Evolutionary conservation across 2,113 vertebrate species (phyloP).

Genomic region (Neolamprologus kungweensis): DNA sequence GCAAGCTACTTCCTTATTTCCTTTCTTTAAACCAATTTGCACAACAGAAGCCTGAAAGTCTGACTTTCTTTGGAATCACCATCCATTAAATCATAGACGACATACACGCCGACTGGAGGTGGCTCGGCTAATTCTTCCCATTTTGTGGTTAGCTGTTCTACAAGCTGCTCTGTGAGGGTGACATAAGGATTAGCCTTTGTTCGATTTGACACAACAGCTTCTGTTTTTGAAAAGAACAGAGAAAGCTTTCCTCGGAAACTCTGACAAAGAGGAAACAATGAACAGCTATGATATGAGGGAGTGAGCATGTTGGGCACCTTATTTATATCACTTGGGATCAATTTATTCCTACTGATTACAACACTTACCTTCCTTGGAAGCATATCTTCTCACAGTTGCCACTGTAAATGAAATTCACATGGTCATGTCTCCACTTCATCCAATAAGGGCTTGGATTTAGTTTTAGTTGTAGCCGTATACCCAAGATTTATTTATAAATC

Average conservation of each 20-base stretch:
- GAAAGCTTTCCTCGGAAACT: slow-evolving; percentile 13
- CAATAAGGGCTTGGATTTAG: not conserved
- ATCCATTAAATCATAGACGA: not conserved
- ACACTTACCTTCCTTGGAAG: not conserved
- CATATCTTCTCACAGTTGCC: not conserved
- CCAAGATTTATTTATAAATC: not conserved
- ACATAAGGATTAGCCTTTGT: slow-evolving; percentile 22
- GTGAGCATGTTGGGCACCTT: not conserved
- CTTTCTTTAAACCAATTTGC: not conserved
- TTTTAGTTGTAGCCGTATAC: not conserved
- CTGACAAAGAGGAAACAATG: slow-evolving; percentile 18
- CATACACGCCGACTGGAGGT: not conserved
- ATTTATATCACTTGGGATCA: not conserved
- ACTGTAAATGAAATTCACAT: not conserved
- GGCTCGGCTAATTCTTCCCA: not conserved
- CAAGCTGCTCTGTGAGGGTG: slow-evolving; percentile 16
- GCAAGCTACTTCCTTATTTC: not conserved
- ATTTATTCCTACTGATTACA: not conserved
- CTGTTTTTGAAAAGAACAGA: not conserved
- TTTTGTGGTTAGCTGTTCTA: not conserved
- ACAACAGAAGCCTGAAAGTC: not conserved
- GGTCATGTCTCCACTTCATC: not conserved
- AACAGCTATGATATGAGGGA: not conserved
- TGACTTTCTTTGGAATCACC: not conserved
- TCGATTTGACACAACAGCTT: slow-evolving; percentile 19